phyloP scores from a whole-genome alignment of 2,113 vertebrate genomes.

The Phaetusa simplex region DNA sequence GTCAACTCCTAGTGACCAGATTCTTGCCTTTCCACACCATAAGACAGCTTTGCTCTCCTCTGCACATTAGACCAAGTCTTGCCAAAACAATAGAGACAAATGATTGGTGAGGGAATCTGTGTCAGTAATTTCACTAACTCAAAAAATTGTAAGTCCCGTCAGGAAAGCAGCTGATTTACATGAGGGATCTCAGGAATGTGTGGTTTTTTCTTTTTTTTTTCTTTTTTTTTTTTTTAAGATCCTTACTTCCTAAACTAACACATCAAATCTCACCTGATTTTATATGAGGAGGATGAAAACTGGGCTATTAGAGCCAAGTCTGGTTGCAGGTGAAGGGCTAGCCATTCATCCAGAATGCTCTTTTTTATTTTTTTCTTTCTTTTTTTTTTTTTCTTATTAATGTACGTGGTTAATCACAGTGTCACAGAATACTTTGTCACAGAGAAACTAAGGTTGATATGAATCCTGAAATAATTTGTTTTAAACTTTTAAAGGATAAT shows the following conservation, averaged over 20 bases:
- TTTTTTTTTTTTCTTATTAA: neutral
- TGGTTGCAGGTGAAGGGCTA: neutral
- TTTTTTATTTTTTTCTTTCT: neutral
- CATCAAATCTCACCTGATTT: neutral
- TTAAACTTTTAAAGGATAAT: neutral
- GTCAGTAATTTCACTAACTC: neutral
- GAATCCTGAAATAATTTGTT: neutral
- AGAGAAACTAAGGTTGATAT: neutral
- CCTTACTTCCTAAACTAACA: neutral
- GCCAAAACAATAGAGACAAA: neutral
- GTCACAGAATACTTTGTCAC: neutral
- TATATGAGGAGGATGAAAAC: neutral
- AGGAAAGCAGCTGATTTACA: neutral
- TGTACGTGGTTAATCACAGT: neutral
- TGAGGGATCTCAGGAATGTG: neutral
- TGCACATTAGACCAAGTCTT: neutral
- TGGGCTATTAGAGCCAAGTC: neutral
- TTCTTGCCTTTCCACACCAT: neutral
- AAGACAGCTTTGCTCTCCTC: neutral
- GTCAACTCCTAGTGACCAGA: neutral
- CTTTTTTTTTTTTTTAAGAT: neutral
- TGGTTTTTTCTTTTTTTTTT: neutral
- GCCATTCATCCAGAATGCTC: rapidly evolving
- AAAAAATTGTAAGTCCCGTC: neutral
- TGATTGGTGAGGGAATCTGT: rapidly evolving